A percentile compares a stretch with the other conserved stretches of the same genome.
Evolutionary conservation across 2,888 invertebrate genomes (phyloP).

Genomic region (Hemicrepidius hirtus): DNA sequence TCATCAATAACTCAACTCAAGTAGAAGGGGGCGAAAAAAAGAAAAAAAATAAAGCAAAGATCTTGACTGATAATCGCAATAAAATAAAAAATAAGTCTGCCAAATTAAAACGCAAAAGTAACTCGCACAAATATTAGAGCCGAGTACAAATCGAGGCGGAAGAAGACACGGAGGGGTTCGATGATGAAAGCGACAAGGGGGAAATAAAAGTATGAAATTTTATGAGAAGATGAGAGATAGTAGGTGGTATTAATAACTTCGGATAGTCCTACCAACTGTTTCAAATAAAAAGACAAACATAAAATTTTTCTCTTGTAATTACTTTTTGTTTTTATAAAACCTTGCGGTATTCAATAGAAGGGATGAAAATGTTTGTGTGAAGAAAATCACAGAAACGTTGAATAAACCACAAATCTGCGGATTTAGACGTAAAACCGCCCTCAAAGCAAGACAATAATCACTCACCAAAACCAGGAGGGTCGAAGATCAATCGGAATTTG

Average conservation of each 20-base stretch:
- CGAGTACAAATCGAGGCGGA: slow-evolving; percentile 22
- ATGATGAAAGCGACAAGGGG: slow-evolving; percentile 33
- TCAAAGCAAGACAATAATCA: not conserved
- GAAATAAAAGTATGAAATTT: slow-evolving; percentile 39
- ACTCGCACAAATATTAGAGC: not conserved
- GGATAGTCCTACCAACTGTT: not conserved
- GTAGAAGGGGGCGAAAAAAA: slow-evolving; percentile 19
- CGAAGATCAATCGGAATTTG: slow-evolving; percentile 1
- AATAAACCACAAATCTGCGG: not conserved
- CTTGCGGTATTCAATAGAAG: too few species aligned
- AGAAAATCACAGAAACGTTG: not conserved
- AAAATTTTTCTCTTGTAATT: too few species aligned
- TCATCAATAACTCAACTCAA: not conserved
- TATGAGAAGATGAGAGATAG: slow-evolving; percentile 16
- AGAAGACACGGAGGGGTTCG: slow-evolving; percentile 26
- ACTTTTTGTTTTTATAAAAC: too few species aligned
- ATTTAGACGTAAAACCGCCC: not conserved
- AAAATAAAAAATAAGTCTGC: slow-evolving; percentile 39
- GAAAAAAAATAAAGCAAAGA: slow-evolving; percentile 29
- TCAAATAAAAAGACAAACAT: too few species aligned
- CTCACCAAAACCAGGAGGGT: not conserved
- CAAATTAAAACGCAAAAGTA: slow-evolving; percentile 33
- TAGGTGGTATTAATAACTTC: slow-evolving; percentile 4
- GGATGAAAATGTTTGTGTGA: too few species aligned
- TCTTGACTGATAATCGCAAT: slow-evolving; percentile 43